phyloP scores from a whole-genome alignment of 1,140 invertebrate genomes.

The Drosophila sechellia region DNA sequence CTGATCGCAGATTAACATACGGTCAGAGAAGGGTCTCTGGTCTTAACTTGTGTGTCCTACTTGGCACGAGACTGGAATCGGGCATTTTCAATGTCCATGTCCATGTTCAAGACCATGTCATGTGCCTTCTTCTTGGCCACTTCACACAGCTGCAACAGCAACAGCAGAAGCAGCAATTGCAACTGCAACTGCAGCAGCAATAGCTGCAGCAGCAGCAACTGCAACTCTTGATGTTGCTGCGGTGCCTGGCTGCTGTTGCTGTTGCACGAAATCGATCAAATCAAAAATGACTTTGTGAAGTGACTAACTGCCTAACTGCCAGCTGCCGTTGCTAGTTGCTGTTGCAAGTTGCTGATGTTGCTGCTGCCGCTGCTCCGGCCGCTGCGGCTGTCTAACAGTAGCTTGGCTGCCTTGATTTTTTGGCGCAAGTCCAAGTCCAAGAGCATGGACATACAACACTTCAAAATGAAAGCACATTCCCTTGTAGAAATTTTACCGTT shows the following conservation, averaged over 20 bases:
- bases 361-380: constrained; percentile 7
- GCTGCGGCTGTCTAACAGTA: constrained; percentile 66
- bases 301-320: constrained; percentile 81
- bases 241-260: constrained; percentile 23
- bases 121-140: constrained; percentile 67
- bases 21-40: constrained; percentile 68
- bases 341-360: constrained; percentile 42
- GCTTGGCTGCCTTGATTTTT: constrained; percentile 61
- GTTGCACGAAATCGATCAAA: constrained; percentile 82
- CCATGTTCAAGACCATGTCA: constrained; percentile 79
- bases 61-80: constrained; percentile 46
- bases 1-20: constrained; percentile 80
- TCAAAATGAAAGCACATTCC: constrained; percentile 83
- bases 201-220: background rate
- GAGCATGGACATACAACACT: constrained; percentile 75
- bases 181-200: constrained; percentile 2
- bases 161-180: background rate
- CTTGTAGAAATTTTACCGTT: constrained; percentile 83
- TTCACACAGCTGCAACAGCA: constrained; percentile 66
- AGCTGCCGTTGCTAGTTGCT: constrained; percentile 68
- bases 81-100: constrained; percentile 64
- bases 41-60: constrained; percentile 62
- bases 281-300: constrained; percentile 83
- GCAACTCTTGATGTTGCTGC: constrained; percentile 32
- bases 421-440: constrained; percentile 50